Conservation (phyloP, 1,140 invertebrate genomes). For the Drosophila insularis region DNA sequence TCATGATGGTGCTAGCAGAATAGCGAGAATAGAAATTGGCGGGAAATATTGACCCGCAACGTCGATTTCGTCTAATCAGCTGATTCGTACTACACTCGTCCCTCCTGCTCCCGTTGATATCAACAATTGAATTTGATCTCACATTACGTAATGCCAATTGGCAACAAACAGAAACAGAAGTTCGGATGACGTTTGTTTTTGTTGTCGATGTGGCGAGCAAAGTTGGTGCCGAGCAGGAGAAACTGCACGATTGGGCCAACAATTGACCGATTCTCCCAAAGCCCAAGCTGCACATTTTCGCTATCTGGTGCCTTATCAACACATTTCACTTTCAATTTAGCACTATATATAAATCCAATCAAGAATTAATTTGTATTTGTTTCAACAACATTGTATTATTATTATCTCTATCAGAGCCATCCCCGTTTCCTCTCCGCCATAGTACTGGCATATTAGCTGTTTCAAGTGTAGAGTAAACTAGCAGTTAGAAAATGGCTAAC, state of each 20-base stretch:
- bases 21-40: conserved; percentile 55
- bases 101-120: not conserved
- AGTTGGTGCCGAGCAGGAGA: not conserved
- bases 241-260: conserved; percentile 13
- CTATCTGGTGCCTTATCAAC: not conserved
- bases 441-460: no score
- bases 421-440: no score
- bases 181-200: conserved; percentile 47
- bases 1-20: conserved; percentile 77
- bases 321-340: conserved; percentile 2
- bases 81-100: conserved; percentile 14
- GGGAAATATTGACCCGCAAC: not conserved
- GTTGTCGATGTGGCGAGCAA: conserved; percentile 37
- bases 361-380: not conserved
- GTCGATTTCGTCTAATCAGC: not conserved
- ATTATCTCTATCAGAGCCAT: not conserved
- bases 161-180: conserved; percentile 47
- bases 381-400: not conserved
- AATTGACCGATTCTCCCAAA: conserved; percentile 16
- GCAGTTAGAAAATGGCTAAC: no score
- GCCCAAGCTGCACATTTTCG: conserved; percentile 42
- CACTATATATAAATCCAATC: no score
- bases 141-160: conserved; percentile 47
- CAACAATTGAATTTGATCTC: no score
- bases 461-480: no score